Evolutionary conservation across 2,888 invertebrate species (phyloP).

Genomic region (Acanthosepion lycidas): DNA sequence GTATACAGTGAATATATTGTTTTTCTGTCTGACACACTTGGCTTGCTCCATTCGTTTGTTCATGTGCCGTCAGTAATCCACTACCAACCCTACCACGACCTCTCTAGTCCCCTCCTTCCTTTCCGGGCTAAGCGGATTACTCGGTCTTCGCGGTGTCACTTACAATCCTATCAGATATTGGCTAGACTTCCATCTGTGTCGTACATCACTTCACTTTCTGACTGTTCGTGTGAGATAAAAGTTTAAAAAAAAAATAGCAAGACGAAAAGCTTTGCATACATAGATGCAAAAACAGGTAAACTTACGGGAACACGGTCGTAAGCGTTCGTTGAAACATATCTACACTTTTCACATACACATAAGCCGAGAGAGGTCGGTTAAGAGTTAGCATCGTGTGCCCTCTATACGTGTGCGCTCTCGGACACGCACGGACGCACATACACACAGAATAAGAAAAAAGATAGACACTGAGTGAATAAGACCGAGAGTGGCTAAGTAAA

Average conservation of each 20-base stretch:
- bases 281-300: background rate
- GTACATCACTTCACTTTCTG: conserved; percentile 1
- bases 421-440: background rate
- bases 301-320: background rate
- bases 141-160: conserved; percentile 33
- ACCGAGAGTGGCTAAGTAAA: too few relatives aligned
- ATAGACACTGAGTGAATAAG: too few relatives aligned
- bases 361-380: too few relatives aligned
- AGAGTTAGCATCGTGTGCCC: too few relatives aligned
- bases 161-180: conserved; percentile 33
- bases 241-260: background rate
- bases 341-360: too few relatives aligned
- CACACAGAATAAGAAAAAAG: background rate
- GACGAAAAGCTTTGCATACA: background rate
- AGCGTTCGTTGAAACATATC: background rate
- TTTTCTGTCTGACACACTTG: conserved; percentile 33
- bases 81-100: background rate
- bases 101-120: background rate
- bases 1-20: background rate
- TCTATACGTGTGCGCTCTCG: too few relatives aligned
- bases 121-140: background rate
- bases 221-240: background rate
- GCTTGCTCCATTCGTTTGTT: conserved; percentile 33
- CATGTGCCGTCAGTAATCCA: conserved; percentile 21
- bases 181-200: conserved; percentile 33